Base-by-base conservation (phyloP, 2,113 vertebrate genomes). In the Garra rufa region DNA sequence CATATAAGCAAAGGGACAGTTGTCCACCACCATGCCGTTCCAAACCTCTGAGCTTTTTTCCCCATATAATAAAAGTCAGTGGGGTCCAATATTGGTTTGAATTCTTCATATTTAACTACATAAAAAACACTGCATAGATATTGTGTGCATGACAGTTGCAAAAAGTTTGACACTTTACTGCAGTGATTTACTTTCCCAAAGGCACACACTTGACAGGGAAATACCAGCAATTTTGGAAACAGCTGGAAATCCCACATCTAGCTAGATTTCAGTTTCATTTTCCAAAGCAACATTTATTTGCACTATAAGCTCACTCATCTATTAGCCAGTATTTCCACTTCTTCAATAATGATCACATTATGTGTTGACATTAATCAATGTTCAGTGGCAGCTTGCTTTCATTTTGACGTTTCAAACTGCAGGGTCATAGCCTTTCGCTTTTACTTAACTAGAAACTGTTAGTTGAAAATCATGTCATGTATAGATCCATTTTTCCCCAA, bases 211-310 rank as follows among this genome's bases (percentile, higher is more conserved):
- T 61, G 61, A 85, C 79, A 67, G 67, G 83, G 46, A 85, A 87
- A 85, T 87, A 41, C 75, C 50, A 1, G 3, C 8, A 52, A 50
- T 19, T 46, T 43, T 52, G 34, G 75, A 59, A 85, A 83, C 43
- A 2, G 74, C 61, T 71, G 67, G 74, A 70, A 86, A 84, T 85
- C 83, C 80, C 80, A 67, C 65, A 70, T 19, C 30, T 26, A 43
- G n/a, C 13, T 61, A 69, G 61, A 69, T 59, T 84, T 61, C 9
- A 6, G 41, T 81, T 73, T 87, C 38, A 34, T n/a, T 67, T 78
- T 57, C 46, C 43, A 63, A 3, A 77, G 38, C 28, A 19, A 26
- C 14, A 41, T 26, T 44, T 48, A 73, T 61, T 6, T 63, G 2
- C 24, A 26, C 24, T 21, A 21, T 52, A 48, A 11, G 2, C 7